A percentile compares a stretch with the other conserved stretches of the same genome.
Evolutionary conservation across 2,888 invertebrate species (phyloP).

Genomic region (Aromia moschata): DNA sequence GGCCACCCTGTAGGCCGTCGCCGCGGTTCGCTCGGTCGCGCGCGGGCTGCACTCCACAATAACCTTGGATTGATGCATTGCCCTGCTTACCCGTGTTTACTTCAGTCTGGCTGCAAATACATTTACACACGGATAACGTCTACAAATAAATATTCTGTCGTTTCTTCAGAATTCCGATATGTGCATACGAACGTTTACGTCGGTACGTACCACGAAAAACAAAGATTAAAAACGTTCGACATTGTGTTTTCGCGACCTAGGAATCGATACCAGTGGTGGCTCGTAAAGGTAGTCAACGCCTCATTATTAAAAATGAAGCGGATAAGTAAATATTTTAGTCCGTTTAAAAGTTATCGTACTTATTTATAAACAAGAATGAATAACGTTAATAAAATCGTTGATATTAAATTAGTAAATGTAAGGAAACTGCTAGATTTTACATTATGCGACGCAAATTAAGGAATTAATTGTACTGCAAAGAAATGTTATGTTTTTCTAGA

Average conservation of each 20-base stretch:
- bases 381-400: too few relatives aligned
- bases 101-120: slow-evolving; percentile 59
- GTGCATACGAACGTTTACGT: slow-evolving; percentile 1
- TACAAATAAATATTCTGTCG: slow-evolving; percentile 53
- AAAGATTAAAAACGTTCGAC: slow-evolving; percentile 22
- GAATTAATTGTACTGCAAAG: too few relatives aligned
- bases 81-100: slow-evolving; percentile 60
- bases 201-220: slow-evolving; percentile 37
- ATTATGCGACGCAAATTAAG: too few relatives aligned
- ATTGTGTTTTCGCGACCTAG: slow-evolving; percentile 16
- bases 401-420: too few relatives aligned
- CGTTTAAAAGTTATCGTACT: too few relatives aligned
- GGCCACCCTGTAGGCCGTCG: slow-evolving; percentile 20
- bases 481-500: too few relatives aligned
- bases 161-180: slow-evolving; percentile 38
- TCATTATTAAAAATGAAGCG: too few relatives aligned
- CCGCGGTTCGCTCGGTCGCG: slow-evolving; percentile 23
- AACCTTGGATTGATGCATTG: slow-evolving; percentile 62
- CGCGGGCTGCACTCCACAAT: slow-evolving; percentile 47
- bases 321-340: too few relatives aligned
- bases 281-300: too few relatives aligned
- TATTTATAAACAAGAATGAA: too few relatives aligned
- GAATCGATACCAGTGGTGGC: too few relatives aligned
- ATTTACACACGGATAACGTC: slow-evolving; percentile 58
- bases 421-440: too few relatives aligned